These are phyloP conservation scores for Stramonita haemastoma DNA, from an alignment of 2,888 invertebrate genomes.

Conservation along the genomic window DNA sequence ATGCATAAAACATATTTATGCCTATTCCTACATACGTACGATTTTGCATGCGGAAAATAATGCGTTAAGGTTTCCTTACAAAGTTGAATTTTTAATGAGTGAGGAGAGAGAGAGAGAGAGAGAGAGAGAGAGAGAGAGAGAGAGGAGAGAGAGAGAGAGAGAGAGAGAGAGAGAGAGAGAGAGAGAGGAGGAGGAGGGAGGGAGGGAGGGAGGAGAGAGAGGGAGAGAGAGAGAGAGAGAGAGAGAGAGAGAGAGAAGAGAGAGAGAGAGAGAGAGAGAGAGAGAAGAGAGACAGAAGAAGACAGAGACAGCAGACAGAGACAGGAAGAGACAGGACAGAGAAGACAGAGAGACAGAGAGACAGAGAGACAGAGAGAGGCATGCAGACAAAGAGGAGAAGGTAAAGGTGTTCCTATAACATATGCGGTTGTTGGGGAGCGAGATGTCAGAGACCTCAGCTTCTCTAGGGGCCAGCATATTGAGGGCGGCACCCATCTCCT, in stretches of 20 bases:
- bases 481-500: too few relatives aligned
- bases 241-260: background rate
- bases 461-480: too few relatives aligned
- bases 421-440: too few relatives aligned
- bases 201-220: background rate
- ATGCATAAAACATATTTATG: too few relatives aligned
- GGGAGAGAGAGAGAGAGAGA: background rate
- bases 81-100: too few relatives aligned
- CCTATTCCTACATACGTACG: too few relatives aligned
- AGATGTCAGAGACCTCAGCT: too few relatives aligned
- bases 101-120: background rate
- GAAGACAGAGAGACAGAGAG: background rate
- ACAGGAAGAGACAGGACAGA: background rate
- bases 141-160: background rate
- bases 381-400: background rate
- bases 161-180: background rate
- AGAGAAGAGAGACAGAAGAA: background rate
- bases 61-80: too few relatives aligned
- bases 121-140: slow-evolving; percentile 1
- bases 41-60: too few relatives aligned
- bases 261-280: background rate
- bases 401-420: too few relatives aligned
- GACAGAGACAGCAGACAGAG: background rate
- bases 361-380: too few relatives aligned
- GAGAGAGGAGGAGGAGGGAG: background rate